A percentile compares a stretch with the other conserved stretches of the same genome.
Evolutionary conservation across 2,113 vertebrate species (phyloP).

Genomic region (Recurvirostra avosetta): DNA sequence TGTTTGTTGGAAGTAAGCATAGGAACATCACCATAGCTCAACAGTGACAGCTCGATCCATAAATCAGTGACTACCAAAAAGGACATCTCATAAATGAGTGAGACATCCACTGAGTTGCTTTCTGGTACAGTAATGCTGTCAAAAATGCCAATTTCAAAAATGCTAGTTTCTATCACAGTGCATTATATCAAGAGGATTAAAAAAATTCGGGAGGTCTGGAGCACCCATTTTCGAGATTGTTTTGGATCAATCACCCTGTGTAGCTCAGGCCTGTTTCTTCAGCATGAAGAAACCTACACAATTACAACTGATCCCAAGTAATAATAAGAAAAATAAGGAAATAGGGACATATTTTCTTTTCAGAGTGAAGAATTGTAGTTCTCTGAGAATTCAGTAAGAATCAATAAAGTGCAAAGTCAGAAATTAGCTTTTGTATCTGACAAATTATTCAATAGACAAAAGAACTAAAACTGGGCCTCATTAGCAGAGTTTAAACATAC

Average conservation of each 20-base stretch:
- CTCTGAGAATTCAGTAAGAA: neutral
- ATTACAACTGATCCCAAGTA: neutral
- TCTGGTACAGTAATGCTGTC: neutral
- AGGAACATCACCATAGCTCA: neutral
- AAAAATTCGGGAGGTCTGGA: neutral
- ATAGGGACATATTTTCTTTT: neutral
- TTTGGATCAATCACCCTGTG: neutral
- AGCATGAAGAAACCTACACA: neutral
- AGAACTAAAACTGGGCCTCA: neutral
- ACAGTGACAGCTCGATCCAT: neutral
- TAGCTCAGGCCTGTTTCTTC: neutral
- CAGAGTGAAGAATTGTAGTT: neutral
- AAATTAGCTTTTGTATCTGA: neutral
- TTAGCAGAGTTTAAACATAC: neutral
- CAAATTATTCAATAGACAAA: neutral
- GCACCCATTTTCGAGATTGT: neutral
- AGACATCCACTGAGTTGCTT: neutral
- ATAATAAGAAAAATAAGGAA: neutral
- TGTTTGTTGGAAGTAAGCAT: neutral
- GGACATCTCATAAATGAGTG: neutral
- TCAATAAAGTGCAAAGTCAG: neutral
- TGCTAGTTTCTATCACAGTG: neutral
- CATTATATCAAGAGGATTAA: neutral
- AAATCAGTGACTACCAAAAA: neutral
- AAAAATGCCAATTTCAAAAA: neutral